These are phyloP conservation scores for Netelia virgata DNA, from an alignment of 2,888 invertebrate species.

Conservation along the genomic window DNA sequence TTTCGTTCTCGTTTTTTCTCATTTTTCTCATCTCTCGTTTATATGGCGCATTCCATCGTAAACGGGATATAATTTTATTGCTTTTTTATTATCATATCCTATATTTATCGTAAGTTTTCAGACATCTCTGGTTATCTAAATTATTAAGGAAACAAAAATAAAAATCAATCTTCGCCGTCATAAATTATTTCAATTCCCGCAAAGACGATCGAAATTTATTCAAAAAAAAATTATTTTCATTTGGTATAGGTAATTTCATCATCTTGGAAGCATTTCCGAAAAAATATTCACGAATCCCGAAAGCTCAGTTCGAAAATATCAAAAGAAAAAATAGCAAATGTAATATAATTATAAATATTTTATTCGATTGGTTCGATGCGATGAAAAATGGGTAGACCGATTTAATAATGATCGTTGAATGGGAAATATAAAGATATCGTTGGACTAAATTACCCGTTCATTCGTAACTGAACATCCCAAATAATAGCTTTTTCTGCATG, in stretches of 20 bases:
- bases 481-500: neutral
- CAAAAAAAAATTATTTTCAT: too few relatives aligned
- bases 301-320: too few relatives aligned
- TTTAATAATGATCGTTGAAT: neutral
- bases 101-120: neutral
- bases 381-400: neutral
- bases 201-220: too few relatives aligned
- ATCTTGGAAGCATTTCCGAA: too few relatives aligned
- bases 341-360: neutral
- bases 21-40: neutral
- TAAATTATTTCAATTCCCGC: neutral
- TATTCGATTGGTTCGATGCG: neutral
- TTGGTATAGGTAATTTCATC: too few relatives aligned
- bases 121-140: neutral
- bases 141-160: neutral
- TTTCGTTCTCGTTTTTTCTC: neutral
- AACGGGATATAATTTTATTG: neutral
- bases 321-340: neutral
- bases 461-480: conserved; percentile 3
- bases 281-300: too few relatives aligned
- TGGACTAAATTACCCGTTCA: neutral
- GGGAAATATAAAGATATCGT: neutral
- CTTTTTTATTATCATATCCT: neutral
- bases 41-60: neutral
- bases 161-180: neutral